These are phyloP conservation scores for Platycercus adscitus DNA, from an alignment of 2,113 vertebrate genomes.

Conservation along the genomic window DNA sequence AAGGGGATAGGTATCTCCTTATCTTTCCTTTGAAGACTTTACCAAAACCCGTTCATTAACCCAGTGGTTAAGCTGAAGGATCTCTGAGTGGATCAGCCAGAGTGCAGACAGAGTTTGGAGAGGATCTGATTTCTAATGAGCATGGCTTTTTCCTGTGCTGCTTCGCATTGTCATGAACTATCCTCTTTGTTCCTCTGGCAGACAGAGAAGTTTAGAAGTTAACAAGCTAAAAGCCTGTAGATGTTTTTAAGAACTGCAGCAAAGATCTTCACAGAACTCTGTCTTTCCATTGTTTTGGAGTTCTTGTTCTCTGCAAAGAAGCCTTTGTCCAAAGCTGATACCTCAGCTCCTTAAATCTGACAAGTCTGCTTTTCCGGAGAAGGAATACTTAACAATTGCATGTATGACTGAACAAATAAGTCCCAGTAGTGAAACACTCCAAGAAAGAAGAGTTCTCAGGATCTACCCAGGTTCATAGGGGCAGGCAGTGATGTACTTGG, in stretches of 20 bases:
- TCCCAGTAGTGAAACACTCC: not conserved
- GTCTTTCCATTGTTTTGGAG: not conserved
- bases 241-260: not conserved
- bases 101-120: not conserved
- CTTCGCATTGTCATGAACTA: not conserved
- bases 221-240: conserved; percentile 20
- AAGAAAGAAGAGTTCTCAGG: not conserved
- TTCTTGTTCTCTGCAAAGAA: not conserved
- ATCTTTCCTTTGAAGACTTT: not conserved
- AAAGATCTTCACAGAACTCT: not conserved
- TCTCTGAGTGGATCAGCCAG: not conserved
- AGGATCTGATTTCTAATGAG: conserved; percentile 27
- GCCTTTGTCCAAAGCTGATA: not conserved
- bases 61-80: not conserved
- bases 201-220: not conserved
- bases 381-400: not conserved
- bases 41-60: not conserved
- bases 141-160: not conserved
- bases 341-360: not conserved
- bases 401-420: not conserved
- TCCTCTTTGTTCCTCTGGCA: conserved; percentile 37
- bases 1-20: not conserved
- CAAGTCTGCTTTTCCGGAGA: not conserved
- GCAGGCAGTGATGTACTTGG: not conserved
- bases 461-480: not conserved